phyloP scores from a whole-genome alignment of 2,113 vertebrate genomes.

The Suricata suricatta region DNA sequence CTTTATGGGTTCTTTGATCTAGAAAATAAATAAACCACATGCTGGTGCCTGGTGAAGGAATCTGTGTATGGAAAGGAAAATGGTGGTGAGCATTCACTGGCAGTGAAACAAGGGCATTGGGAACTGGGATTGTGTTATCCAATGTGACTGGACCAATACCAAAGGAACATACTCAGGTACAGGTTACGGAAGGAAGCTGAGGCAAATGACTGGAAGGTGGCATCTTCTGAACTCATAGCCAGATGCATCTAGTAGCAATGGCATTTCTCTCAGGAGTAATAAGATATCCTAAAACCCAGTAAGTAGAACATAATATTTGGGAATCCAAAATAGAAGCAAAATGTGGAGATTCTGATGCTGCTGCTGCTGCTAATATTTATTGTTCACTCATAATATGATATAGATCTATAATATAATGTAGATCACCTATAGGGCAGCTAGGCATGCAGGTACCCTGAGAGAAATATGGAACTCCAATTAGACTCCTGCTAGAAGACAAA shows the following conservation, averaged over 20 bases:
- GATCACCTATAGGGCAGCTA: not conserved
- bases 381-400: constrained; percentile 76
- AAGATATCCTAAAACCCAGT: not conserved
- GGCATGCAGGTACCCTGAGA: not conserved
- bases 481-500: not conserved
- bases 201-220: not conserved
- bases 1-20: not conserved
- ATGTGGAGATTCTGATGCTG: not conserved
- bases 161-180: rapidly evolving
- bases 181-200: not conserved
- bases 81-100: not conserved
- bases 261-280: not conserved
- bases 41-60: not conserved
- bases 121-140: not conserved
- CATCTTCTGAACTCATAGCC: not conserved
- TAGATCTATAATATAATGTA: not conserved
- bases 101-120: not conserved
- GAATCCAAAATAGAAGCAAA: not conserved
- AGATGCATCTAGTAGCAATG: not conserved
- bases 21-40: not conserved
- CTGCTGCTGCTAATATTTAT: constrained; percentile 77
- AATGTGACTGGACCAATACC: no score
- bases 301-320: not conserved
- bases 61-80: not conserved
- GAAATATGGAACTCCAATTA: not conserved